Percentiles rank a stretch among this genome's conserved stretches.
phyloP scores from a whole-genome alignment of 2,888 invertebrate species.

The Calameuta pallipes region DNA sequence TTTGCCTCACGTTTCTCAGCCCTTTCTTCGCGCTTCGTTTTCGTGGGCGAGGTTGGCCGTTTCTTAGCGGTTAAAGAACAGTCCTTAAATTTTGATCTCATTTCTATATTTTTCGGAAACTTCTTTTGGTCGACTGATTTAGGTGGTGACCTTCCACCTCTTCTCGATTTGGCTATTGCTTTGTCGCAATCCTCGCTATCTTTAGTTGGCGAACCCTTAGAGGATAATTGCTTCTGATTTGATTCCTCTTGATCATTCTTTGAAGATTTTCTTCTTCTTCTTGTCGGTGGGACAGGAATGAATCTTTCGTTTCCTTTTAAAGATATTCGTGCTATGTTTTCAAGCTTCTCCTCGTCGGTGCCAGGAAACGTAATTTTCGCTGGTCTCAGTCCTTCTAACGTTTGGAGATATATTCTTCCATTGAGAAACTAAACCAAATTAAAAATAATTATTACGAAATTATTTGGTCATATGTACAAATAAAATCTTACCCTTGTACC shows the following conservation, averaged over 20 bases:
- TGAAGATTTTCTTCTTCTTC: conserved; percentile 63
- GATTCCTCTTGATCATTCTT: conserved; percentile 66
- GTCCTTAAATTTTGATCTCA: background rate
- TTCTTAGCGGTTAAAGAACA: conserved; percentile 44
- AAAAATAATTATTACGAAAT: conserved; percentile 1
- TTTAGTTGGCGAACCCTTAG: conserved; percentile 41
- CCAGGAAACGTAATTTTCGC: conserved; percentile 73
- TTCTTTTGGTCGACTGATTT: conserved; percentile 40
- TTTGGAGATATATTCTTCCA: conserved; percentile 80
- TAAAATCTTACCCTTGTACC: conserved; percentile 68
- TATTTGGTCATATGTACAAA: conserved; percentile 2
- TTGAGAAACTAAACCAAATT: conserved; percentile 75
- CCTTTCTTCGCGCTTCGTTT: conserved; percentile 60
- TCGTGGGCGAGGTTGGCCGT: conserved; percentile 42
- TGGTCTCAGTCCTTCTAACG: conserved; percentile 75
- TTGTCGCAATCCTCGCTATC: conserved; percentile 43
- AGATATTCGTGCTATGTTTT: conserved; percentile 65
- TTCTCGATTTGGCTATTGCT: conserved; percentile 43
- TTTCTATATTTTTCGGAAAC: conserved; percentile 24
- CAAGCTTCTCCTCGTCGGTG: conserved; percentile 66
- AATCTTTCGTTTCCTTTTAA: conserved; percentile 55
- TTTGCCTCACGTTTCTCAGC: conserved; percentile 66
- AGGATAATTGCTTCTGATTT: conserved; percentile 65
- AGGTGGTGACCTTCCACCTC: conserved; percentile 58
- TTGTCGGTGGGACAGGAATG: conserved; percentile 56